Conservation (phyloP, 1,140 invertebrate species). For the Steinernema feltiae region DNA sequence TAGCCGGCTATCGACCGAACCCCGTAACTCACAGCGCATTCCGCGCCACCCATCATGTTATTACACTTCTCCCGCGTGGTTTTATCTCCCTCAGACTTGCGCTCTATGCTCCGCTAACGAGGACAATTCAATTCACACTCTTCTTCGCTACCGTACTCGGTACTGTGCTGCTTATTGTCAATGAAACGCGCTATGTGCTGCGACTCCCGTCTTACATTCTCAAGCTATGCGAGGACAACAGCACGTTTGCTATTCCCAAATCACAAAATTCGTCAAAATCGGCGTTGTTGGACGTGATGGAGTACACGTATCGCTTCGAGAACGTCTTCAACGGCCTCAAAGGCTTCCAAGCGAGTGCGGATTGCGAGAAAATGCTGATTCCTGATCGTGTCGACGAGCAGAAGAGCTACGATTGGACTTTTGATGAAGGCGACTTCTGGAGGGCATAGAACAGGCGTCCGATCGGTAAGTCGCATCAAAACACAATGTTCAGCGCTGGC, state of each 20-base stretch:
- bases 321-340: background rate
- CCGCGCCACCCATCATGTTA: no score
- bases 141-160: background rate
- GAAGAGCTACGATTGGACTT: background rate
- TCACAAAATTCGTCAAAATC: background rate
- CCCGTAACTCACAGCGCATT: no score
- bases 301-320: background rate
- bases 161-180: background rate
- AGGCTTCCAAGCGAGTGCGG: slow-evolving; percentile 1
- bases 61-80: no score
- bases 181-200: background rate
- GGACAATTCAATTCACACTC: background rate
- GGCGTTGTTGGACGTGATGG: background rate
- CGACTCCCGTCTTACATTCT: background rate
- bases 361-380: background rate
- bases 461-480: no score
- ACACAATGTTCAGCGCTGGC: no score
- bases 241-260: background rate
- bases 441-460: no score
- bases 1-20: no score
- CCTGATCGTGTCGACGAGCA: background rate
- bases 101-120: background rate
- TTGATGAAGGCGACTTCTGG: background rate
- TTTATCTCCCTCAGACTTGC: no score
- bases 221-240: background rate